These are phyloP conservation scores for Drosophila pegasa DNA, from an alignment of 2,888 invertebrate species.

Conservation along the genomic window DNA sequence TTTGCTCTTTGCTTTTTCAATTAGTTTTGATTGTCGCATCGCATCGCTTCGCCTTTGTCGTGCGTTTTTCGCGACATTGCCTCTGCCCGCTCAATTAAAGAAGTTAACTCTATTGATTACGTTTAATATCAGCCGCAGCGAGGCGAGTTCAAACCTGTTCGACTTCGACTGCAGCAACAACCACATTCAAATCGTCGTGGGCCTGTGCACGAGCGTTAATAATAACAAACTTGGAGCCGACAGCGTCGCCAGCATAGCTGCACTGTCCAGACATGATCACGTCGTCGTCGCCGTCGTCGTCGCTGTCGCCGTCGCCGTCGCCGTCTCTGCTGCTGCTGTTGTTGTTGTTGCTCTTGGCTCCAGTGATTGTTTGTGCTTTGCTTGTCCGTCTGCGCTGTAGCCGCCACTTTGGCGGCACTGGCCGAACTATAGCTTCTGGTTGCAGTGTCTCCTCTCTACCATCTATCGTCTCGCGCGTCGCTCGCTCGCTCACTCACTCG, in stretches of 20 bases:
- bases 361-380: slow-evolving; percentile 63
- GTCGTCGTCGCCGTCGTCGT: slow-evolving; percentile 51
- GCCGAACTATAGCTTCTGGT: slow-evolving; percentile 73
- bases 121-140: slow-evolving; percentile 65
- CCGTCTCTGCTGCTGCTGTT: slow-evolving; percentile 27
- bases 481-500: not conserved
- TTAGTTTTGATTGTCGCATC: slow-evolving; percentile 75
- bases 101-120: slow-evolving; percentile 77
- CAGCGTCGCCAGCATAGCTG: slow-evolving; percentile 74
- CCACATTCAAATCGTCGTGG: slow-evolving; percentile 53
- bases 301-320: slow-evolving; percentile 32
- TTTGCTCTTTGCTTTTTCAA: slow-evolving; percentile 63
- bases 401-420: slow-evolving; percentile 78
- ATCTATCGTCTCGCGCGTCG: slow-evolving; percentile 14
- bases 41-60: slow-evolving; percentile 63
- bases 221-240: slow-evolving; percentile 76
- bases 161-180: slow-evolving; percentile 39
- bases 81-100: slow-evolving; percentile 70
- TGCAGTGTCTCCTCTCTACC: slow-evolving; percentile 60
- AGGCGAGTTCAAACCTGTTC: slow-evolving; percentile 71
- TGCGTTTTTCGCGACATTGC: slow-evolving; percentile 32
- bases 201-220: slow-evolving; percentile 73
- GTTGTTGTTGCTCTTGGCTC: slow-evolving; percentile 47
- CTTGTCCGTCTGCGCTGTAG: slow-evolving; percentile 59
- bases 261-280: slow-evolving; percentile 76